Base-by-base conservation (phyloP, 2,888 invertebrate genomes). In the Strigamia transsilvanica region DNA sequence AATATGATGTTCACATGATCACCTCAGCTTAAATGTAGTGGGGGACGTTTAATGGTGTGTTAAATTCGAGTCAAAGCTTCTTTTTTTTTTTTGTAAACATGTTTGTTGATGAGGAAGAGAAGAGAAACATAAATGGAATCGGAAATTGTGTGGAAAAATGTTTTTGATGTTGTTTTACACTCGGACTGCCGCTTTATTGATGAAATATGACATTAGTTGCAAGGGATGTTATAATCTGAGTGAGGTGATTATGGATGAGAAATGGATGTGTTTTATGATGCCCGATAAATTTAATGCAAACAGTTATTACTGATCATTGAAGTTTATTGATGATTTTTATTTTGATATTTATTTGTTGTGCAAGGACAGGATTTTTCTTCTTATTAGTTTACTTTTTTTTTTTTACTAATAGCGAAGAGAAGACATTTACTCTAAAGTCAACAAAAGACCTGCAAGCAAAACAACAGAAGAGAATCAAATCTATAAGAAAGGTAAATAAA, bases 401-500 rank as follows among this genome's bases (percentile, higher is more conserved):
- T 81, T 38, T 41, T 46, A 4, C 1, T 5, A 41, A 10, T 81
- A 81, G 81, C 81, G 81, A 23, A 81, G 81, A 81, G 81, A 81
- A 81, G 81, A 81, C 81, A 34, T 81, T 7, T 81, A 81, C 66
- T 81, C 81, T 32, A 81, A 81, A 81, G 81, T 42, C 66, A 81
- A 81, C 41, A 81, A 81, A 34, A 81, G 51, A 41, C 27, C 38
- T 42, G 9, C 77, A 13, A 41, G 32, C n/a, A 77, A 66, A 42
- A 6, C 18, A 77, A 27, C 73, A 66, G 73, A 81, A 81, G 81
- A 77, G 41, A 73, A 81, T 21, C 34, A 81, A 21, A 34, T 81
- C 10, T 81, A 81, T 51, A 81, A 81, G 66, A 81, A 81, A 77
- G 81, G 81, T 81, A 81, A 81, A 3, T 27, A 66, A 51, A 51